Evolutionary conservation across 1,140 invertebrate species (phyloP), one percentile per base, ranked within the genome.

Genomic region (Diuraphis noxia): DNA sequence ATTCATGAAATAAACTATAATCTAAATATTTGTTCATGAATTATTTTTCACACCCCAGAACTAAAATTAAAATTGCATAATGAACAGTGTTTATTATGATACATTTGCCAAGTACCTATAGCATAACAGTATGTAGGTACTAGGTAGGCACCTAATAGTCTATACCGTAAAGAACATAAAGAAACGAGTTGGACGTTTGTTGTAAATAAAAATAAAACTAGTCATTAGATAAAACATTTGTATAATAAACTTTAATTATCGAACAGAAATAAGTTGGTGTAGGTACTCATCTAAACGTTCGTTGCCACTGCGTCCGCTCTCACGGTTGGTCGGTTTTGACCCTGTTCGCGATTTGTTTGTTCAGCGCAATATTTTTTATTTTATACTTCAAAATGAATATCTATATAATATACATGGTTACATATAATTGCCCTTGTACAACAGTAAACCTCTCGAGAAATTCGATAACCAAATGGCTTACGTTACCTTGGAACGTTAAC

Each of bases 341-440:
- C 46, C 84, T 52, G 84, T 86, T 46, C n/a, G 21, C 43, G 34
- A 85, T 17, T 6, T 84, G 17, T n/a, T 86, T 36, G 30, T 49
- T 86, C 17, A 10, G 43, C 43, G 43, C 84, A 6, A 86, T 86
- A 10, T 36, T 52, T 52, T 41, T 72, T 72, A 23, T 86, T 86
- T 34, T 86, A 9, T 86, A 49, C 34, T 9, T 8, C n/a, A n/a
- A 36, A 86, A 46, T 25, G 23, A 52, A 52, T 36, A 36, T n/a
- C 9, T 34, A n/a, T 21, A 36, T 25, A 36, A 49, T 49, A 10
- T 36, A 36, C 43, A n/a, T 30, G 43, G 10, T 21, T 52, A 36
- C 52, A 36, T 86, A 86, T n/a, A n/a, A n/a, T 86, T 23, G 84
- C 43, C 84, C 84, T 86, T 86, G 84, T 36, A 21, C 17, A 36